These are phyloP conservation scores for Thalassophryne amazonica DNA, from an alignment of 2,797 vertebrate species.

Conservation along the genomic window DNA sequence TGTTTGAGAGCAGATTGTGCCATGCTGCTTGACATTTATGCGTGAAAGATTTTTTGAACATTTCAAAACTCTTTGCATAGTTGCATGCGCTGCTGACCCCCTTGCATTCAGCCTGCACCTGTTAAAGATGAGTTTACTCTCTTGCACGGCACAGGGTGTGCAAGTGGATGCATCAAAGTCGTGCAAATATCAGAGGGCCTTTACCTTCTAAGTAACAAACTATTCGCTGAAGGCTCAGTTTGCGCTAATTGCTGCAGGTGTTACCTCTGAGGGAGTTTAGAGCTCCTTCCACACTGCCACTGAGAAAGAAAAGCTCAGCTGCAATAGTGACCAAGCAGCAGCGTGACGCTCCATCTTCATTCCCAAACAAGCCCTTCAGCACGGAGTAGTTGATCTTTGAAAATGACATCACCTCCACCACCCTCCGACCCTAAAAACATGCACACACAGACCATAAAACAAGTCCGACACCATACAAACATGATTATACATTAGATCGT, in stretches of 20 bases:
- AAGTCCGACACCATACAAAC: not conserved
- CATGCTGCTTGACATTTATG: too few species aligned
- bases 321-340: constrained; percentile 88
- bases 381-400: constrained; percentile 81
- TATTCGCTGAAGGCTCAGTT: not conserved
- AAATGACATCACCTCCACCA: constrained; percentile 81
- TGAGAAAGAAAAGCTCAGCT: constrained; percentile 86
- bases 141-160: too few species aligned
- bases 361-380: constrained; percentile 83
- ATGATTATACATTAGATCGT: not conserved
- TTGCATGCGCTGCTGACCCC: too few species aligned
- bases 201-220: too few species aligned
- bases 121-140: too few species aligned
- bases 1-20: too few species aligned
- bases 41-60: too few species aligned
- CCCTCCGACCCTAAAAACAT: constrained; percentile 79
- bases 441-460: not conserved
- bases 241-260: too few species aligned
- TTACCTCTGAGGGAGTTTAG: constrained; percentile 86
- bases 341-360: constrained; percentile 78
- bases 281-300: constrained; percentile 83
- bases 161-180: too few species aligned
- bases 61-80: too few species aligned
- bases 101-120: too few species aligned
- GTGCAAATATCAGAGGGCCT: too few species aligned